A percentile compares a stretch with the other conserved stretches of the same genome.
These are phyloP conservation scores for Tigriopus japonicus DNA, from an alignment of 1,140 invertebrate genomes.

Conservation along the genomic window DNA sequence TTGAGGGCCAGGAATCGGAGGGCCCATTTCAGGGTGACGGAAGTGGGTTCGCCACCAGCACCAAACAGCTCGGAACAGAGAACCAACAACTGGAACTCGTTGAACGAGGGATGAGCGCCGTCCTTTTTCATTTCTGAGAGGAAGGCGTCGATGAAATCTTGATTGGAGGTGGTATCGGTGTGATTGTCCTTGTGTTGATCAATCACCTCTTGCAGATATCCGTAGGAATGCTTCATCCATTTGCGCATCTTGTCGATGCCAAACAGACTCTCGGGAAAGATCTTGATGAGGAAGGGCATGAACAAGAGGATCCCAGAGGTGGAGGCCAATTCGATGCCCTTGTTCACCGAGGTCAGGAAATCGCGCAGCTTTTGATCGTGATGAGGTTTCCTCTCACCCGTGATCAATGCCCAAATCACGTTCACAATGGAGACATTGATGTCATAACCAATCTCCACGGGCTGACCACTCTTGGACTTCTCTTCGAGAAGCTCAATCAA, in stretches of 20 bases:
- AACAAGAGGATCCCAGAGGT: constrained; percentile 10
- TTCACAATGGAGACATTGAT: constrained; percentile 1
- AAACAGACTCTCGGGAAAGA: constrained; percentile 4
- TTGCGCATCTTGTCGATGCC: constrained; percentile 2
- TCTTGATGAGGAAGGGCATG: neutral
- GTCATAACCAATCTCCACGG: neutral
- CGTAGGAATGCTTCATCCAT: constrained; percentile 20
- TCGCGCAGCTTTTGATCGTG: neutral
- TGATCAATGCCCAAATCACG: neutral
- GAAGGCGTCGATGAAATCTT: constrained; percentile 1
- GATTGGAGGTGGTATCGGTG: constrained; percentile 6
- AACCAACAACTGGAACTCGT: neutral
- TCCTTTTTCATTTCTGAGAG: constrained; percentile 1
- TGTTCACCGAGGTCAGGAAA: neutral
- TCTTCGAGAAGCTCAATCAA: neutral
- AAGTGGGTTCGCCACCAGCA: neutral
- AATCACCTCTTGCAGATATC: constrained; percentile 16
- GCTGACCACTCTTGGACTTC: neutral
- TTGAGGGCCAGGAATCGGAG: neutral
- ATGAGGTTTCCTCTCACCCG: neutral
- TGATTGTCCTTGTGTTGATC: constrained; percentile 13
- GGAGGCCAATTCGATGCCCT: constrained; percentile 1
- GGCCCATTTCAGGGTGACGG: neutral
- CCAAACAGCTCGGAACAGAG: constrained; percentile 3
- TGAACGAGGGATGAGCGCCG: neutral